Percentiles rank a stretch among this genome's conserved stretches.
phyloP scores from a whole-genome alignment of 2,888 invertebrate genomes.

The Steromphala cineraria region DNA sequence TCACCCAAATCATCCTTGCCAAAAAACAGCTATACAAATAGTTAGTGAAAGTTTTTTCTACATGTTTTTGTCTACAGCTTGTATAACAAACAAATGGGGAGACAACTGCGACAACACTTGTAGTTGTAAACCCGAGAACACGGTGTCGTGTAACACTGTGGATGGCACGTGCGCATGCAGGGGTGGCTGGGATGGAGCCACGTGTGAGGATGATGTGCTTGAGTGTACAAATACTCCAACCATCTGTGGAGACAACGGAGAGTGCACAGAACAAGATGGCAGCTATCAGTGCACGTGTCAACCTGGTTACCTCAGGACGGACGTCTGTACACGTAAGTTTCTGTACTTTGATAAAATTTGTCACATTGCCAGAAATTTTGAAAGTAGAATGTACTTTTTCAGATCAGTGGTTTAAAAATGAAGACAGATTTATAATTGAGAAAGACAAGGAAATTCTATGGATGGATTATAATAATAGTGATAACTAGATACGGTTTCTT shows the following conservation, averaged over 20 bases:
- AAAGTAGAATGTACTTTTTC: too few species aligned
- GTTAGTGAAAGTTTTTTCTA: background rate
- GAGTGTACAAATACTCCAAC: conserved; percentile 20
- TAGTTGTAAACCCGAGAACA: conserved; percentile 28
- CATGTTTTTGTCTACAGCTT: conserved; percentile 21
- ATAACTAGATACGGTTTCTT: too few species aligned
- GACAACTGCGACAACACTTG: conserved; percentile 25
- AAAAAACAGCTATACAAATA: background rate
- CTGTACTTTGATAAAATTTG: background rate
- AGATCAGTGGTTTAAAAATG: too few species aligned
- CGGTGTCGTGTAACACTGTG: conserved; percentile 28
- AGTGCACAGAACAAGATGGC: conserved; percentile 23
- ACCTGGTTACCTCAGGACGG: conserved; percentile 14
- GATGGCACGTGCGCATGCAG: conserved; percentile 36
- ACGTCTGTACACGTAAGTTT: conserved; percentile 24
- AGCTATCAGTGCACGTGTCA: conserved; percentile 26
- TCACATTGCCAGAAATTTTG: too few species aligned
- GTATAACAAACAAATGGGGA: conserved; percentile 26
- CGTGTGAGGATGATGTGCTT: conserved; percentile 17
- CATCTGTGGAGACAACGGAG: background rate
- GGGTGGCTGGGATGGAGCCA: conserved; percentile 30
- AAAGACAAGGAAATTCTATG: too few species aligned
- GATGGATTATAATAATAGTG: too few species aligned
- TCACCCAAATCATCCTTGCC: too few species aligned
- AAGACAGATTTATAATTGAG: too few species aligned